Evolutionary conservation across 2,888 invertebrate genomes (phyloP).

Genomic region (Drosophila dives): DNA sequence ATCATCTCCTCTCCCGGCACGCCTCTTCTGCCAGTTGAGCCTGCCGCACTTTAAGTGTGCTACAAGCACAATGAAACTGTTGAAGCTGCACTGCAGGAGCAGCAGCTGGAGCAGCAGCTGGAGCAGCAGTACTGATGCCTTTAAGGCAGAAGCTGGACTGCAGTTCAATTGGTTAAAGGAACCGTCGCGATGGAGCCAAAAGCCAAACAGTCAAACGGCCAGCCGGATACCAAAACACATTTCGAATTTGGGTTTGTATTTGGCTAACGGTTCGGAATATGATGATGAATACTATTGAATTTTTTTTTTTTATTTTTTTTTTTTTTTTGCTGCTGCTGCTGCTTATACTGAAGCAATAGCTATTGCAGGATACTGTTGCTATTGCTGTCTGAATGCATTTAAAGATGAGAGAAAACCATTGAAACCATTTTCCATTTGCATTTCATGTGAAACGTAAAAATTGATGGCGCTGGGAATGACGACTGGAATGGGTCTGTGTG

Average conservation of each 20-base stretch:
- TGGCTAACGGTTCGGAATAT: slow-evolving; percentile 56
- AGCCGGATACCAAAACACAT: slow-evolving; percentile 19
- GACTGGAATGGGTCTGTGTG: slow-evolving; percentile 5
- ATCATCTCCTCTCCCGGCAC: neutral
- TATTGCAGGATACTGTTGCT: slow-evolving; percentile 24
- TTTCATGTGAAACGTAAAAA: slow-evolving; percentile 54
- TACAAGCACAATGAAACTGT: slow-evolving; percentile 40
- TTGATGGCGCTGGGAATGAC: slow-evolving; percentile 23
- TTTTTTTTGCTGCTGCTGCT: neutral
- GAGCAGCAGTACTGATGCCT: slow-evolving; percentile 29
- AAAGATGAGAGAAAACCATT: slow-evolving; percentile 54
- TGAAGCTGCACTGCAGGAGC: slow-evolving; percentile 29
- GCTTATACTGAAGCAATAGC: neutral
- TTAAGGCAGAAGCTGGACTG: slow-evolving; percentile 37
- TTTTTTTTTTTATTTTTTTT: slow-evolving; percentile 1
- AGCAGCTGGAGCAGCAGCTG: slow-evolving; percentile 15
- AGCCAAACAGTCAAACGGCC: slow-evolving; percentile 24
- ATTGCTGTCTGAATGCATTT: slow-evolving; percentile 53
- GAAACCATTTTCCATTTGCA: slow-evolving; percentile 63
- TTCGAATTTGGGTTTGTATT: slow-evolving; percentile 48
- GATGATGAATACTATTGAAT: slow-evolving; percentile 39
- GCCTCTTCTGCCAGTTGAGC: slow-evolving; percentile 3
- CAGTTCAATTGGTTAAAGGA: slow-evolving; percentile 52
- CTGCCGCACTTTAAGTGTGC: slow-evolving; percentile 49
- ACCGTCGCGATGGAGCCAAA: slow-evolving; percentile 20